Base-by-base conservation (phyloP, 2,888 invertebrate genomes). In the Drosophila birchii region DNA sequence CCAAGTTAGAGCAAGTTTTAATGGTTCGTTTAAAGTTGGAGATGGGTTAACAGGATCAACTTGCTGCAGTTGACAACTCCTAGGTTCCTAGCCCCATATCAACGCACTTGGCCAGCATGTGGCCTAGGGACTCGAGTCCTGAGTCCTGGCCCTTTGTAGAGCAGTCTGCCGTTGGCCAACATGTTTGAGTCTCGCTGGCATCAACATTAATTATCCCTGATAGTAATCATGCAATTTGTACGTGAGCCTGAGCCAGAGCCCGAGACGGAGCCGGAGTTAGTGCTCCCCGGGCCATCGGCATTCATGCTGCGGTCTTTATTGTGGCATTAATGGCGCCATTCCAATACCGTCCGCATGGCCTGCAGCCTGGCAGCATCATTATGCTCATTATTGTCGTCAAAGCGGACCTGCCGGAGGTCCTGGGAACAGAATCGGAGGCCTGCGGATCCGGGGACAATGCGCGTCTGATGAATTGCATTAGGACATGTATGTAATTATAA, bases 161-260 rank as follows among this genome's bases (percentile, higher is more conserved):
- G 43, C 49, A 29, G n/a, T 59, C 51, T 18, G 53, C 39, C 41
- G 53, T 53, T 34, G 61, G 53, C 51, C 49, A 67, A 66, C 62
- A 60, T 64, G 47, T 47, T 49, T 58, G 60, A 57, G 44, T 41
- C 53, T 69, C 56, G 55, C 56, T 71, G 68, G 56, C 74, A 78
- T 61, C 67, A 68, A 68, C 75, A 84, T 84, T 81, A 84, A 81
- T 81, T 87, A 80, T 76, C 62, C 72, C 69, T 73, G 67, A 77
- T 79, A 78, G 77, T 80, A 78, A 86, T 84, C 68, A 76, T 68
- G 67, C 71, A 76, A 82, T 72, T 68, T 78, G 71, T 75, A 68
- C 69, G 71, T 75, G 78, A 51, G 53, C 70, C 72, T 39, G 44
- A 55, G 41, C 59, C 66, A n/a, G 23, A 23, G 44, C 11, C 54